These are phyloP conservation scores for Numenius arquata DNA, from an alignment of 2,113 vertebrate species.

Conservation along the genomic window DNA sequence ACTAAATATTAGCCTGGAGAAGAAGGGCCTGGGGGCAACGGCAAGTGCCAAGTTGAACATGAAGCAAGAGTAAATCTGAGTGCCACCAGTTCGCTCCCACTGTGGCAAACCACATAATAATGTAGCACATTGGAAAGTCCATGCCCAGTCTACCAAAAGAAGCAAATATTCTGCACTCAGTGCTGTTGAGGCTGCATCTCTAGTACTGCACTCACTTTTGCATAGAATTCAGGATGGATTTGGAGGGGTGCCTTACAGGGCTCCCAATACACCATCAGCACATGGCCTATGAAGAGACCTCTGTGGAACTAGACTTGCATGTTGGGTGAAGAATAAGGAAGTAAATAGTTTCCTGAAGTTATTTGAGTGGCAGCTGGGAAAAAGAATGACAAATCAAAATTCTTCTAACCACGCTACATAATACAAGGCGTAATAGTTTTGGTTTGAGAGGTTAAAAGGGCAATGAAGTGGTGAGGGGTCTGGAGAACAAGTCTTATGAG, in stretches of 20 bases:
- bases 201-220: not conserved
- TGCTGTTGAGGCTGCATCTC: not conserved
- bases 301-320: not conserved
- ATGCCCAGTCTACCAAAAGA: not conserved
- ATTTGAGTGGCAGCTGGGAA: not conserved
- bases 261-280: not conserved
- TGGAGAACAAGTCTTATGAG: too few species aligned
- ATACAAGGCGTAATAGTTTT: not conserved
- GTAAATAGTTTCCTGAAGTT: not conserved
- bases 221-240: not conserved
- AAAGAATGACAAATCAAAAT: not conserved
- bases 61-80: not conserved
- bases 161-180: not conserved
- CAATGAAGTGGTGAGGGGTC: too few species aligned
- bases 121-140: rapidly evolving
- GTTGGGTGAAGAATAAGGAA: not conserved
- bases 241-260: not conserved
- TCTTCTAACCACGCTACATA: not conserved
- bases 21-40: rapidly evolving
- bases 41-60: not conserved
- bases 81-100: not conserved
- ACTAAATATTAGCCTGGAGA: not conserved
- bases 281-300: not conserved
- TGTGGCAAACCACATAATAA: not conserved
- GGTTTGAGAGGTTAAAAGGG: not conserved